Evolutionary conservation across 2,113 vertebrate genomes (phyloP).

Genomic region (Sebastes schlegelii): DNA sequence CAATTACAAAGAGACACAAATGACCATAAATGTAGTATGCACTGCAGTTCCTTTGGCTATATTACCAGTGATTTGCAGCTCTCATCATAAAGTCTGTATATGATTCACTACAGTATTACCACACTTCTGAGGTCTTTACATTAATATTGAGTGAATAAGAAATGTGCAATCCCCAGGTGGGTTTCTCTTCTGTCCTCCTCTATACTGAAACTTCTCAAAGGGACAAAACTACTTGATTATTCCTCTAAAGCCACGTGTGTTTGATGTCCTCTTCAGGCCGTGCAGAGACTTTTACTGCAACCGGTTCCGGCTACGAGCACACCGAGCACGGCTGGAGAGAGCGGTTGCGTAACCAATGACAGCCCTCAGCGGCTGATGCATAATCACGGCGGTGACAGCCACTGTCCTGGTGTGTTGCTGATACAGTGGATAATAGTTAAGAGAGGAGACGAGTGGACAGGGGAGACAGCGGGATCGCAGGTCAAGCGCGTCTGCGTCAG

Average conservation of each 20-base stretch:
- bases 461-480: slow-evolving; percentile 41
- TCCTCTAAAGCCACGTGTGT: slow-evolving; percentile 15
- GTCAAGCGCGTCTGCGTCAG: slow-evolving; percentile 32
- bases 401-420: slow-evolving; percentile 63
- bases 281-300: background rate
- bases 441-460: slow-evolving; percentile 43
- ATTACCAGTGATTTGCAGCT: too few species aligned
- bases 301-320: slow-evolving; percentile 16
- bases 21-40: too few species aligned
- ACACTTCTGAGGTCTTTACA: background rate
- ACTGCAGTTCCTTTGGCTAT: too few species aligned
- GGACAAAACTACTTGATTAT: background rate
- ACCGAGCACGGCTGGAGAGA: slow-evolving; percentile 52
- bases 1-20: too few species aligned
- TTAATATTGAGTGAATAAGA: background rate
- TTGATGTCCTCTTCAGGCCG: slow-evolving; percentile 42
- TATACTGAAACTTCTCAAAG: background rate
- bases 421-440: slow-evolving; percentile 54
- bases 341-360: slow-evolving; percentile 58
- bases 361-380: slow-evolving; percentile 59
- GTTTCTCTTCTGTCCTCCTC: background rate
- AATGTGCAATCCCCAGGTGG: background rate
- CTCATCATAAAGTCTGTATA: too few species aligned
- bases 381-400: slow-evolving; percentile 46
- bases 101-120: background rate